Evolutionary conservation across 2,888 invertebrate genomes (phyloP).

Genomic region (Metellina segmentata): DNA sequence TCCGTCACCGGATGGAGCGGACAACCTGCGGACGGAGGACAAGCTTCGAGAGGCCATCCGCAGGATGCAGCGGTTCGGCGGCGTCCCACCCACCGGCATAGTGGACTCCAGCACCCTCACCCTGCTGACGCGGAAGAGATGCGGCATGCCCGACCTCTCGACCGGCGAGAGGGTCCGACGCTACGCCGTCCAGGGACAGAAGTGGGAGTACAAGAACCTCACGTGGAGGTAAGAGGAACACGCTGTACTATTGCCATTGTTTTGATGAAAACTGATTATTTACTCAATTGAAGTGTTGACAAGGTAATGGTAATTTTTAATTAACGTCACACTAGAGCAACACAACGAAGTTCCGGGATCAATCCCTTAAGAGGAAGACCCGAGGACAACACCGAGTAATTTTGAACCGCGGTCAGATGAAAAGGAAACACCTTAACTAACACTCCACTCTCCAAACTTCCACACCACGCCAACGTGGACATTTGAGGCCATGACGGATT

Average conservation of each 20-base stretch:
- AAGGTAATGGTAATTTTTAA: too few relatives aligned
- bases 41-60: slow-evolving; percentile 91
- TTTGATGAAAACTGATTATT: too few relatives aligned
- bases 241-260: not conserved
- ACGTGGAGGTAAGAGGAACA: slow-evolving; percentile 93
- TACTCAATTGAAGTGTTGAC: too few relatives aligned
- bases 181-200: slow-evolving; percentile 91
- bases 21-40: slow-evolving; percentile 89
- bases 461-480: too few relatives aligned
- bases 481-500: too few relatives aligned
- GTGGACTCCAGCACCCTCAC: slow-evolving; percentile 88
- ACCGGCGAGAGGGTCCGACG: slow-evolving; percentile 84
- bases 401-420: too few relatives aligned
- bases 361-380: too few relatives aligned
- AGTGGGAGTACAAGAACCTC: slow-evolving; percentile 92
- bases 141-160: slow-evolving; percentile 87
- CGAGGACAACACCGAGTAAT: too few relatives aligned
- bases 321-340: too few relatives aligned
- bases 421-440: too few relatives aligned
- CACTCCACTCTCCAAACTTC: too few relatives aligned
- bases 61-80: slow-evolving; percentile 90
- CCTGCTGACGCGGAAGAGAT: slow-evolving; percentile 89
- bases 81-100: slow-evolving; percentile 91
- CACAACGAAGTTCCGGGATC: too few relatives aligned
- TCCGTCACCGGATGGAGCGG: slow-evolving; percentile 84